Evolutionary conservation across 1,140 invertebrate genomes (phyloP).

Genomic region (Melipona quadrifasciata): DNA sequence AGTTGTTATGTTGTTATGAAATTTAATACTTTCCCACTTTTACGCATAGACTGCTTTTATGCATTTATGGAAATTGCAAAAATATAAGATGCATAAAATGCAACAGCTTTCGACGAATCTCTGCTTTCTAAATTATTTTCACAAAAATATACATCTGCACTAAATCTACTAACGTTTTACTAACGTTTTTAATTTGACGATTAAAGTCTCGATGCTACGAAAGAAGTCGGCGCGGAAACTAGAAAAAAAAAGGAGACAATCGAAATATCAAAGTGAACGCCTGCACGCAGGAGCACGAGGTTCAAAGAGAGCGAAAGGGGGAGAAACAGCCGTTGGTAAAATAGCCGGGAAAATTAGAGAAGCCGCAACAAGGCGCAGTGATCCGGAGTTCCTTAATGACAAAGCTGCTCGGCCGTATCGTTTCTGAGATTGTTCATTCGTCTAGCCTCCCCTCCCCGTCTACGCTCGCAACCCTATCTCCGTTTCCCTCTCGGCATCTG

Average conservation of each 20-base stretch:
- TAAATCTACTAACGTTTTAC: too few species aligned
- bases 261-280: not conserved
- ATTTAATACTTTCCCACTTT: too few species aligned
- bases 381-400: slow-evolving; percentile 58
- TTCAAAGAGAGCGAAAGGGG: not conserved
- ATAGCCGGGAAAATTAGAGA: slow-evolving; percentile 59
- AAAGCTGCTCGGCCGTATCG: slow-evolving; percentile 55
- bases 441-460: not conserved
- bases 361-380: slow-evolving; percentile 43
- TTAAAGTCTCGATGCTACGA: not conserved
- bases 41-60: too few species aligned
- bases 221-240: not conserved
- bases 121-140: too few species aligned
- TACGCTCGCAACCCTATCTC: slow-evolving; percentile 1
- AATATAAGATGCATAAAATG: too few species aligned
- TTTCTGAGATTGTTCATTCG: slow-evolving; percentile 63
- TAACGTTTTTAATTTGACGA: not conserved
- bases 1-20: too few species aligned
- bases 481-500: slow-evolving; percentile 55
- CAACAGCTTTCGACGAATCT: too few species aligned
- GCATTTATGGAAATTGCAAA: too few species aligned
- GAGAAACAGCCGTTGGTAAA: not conserved
- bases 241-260: not conserved
- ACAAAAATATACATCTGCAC: too few species aligned
- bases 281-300: too few species aligned